Conservation (phyloP, 1,140 invertebrate species). For the Colletes latitarsis region DNA sequence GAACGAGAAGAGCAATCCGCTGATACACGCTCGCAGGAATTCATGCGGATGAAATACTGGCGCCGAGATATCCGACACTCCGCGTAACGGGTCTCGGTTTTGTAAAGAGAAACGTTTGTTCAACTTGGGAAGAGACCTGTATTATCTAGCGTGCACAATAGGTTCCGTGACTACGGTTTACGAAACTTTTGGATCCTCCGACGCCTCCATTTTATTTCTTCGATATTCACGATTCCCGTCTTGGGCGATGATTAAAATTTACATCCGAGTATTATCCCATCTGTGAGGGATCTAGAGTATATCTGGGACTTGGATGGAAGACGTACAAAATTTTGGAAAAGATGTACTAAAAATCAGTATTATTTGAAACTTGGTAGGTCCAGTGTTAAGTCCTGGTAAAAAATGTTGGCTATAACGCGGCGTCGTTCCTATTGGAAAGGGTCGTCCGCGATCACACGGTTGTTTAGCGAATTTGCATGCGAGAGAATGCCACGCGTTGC, state of each 20-base stretch:
- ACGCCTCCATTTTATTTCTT: too few relatives aligned
- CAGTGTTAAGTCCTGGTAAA: too few relatives aligned
- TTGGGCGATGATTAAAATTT: too few relatives aligned
- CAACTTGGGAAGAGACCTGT: neutral
- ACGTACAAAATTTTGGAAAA: too few relatives aligned
- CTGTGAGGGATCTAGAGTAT: too few relatives aligned
- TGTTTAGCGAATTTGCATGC: slow-evolving; percentile 27
- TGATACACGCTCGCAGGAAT: slow-evolving; percentile 21
- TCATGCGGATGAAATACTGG: slow-evolving; percentile 12
- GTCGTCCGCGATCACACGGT: slow-evolving; percentile 3
- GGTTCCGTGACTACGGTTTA: neutral
- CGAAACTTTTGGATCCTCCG: too few relatives aligned
- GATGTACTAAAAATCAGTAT: too few relatives aligned
- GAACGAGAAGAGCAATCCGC: slow-evolving; percentile 18
- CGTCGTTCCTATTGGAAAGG: neutral
- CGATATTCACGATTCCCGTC: too few relatives aligned
- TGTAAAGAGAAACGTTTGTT: neutral
- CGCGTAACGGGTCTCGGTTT: slow-evolving; percentile 3
- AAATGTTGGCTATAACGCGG: neutral
- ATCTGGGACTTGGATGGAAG: too few relatives aligned
- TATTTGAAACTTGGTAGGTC: too few relatives aligned
- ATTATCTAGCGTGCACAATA: neutral
- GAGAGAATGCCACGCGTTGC: slow-evolving; percentile 18
- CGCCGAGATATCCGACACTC: neutral
- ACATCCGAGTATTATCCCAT: too few relatives aligned